Evolutionary conservation across 2,113 vertebrate species (phyloP), one percentile per base, ranked within the genome.

Genomic region (Bos indicus): DNA sequence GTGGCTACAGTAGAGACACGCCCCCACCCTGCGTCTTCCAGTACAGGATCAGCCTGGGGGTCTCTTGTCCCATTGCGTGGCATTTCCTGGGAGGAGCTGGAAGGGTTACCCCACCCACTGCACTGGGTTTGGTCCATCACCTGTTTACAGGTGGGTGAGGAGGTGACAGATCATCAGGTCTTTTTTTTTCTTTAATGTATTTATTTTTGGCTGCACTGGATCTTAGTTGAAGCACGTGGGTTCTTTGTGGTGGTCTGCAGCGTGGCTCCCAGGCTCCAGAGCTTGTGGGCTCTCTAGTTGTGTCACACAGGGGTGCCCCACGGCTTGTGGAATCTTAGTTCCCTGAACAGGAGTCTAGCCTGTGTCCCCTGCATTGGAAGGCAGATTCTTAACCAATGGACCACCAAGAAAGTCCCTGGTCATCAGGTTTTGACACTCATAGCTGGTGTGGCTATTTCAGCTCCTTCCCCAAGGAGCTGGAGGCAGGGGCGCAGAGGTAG

Each of bases 401-500:
- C 36, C 36, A 40, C 36, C n/a, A 40, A 40, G 36, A 21, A 77
- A 77, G 23, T 26, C 40, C 40, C 51, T 2, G 3, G 51, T 23
- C 19, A n/a, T 36, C 3, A 23, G 51, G 25, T 19, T 86, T 25
- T 54, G 59, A 36, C 17, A 26, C 21, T 56, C n/a, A 9, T 3
- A 81, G 81, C 52, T 28, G 26, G 21, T 16, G 74, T 21, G 26
- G 3, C 36, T 43, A 62, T 57, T 15, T 78, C 78, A 7, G 36
- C 52, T 67, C 28, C n/a, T 89, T 83, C 23, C 52, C 25, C 15
- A 11, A 26, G 28, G 71, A 94, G 40, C 23, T 28, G 48, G 48
- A 21, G 0, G 1, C 0, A 15, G 33, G 4, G 19, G 15, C 1
- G 0, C 51, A 14, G 48, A 52, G 23, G 9, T 3, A 11, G 2